Percentiles rank a stretch among this genome's conserved stretches.
phyloP scores from a whole-genome alignment of 1,140 invertebrate species.

The Odontomachus brunneus region DNA sequence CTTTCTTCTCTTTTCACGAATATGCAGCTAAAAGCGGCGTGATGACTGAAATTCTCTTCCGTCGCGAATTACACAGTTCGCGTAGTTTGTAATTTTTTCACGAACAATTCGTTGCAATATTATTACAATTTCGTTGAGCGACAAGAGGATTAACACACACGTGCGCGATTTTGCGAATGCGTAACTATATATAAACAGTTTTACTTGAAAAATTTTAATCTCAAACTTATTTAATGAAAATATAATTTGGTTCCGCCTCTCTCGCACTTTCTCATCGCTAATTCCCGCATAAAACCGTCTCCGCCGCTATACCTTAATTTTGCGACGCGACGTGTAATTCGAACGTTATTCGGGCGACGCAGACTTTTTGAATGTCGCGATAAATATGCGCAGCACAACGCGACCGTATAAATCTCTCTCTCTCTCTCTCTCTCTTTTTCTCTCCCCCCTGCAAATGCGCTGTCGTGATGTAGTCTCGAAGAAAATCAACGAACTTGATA shows the following conservation, averaged over 20 bases:
- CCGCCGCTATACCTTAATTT: conserved; percentile 7
- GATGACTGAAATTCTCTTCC: neutral
- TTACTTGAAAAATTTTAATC: conserved; percentile 6
- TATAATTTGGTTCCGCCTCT: neutral
- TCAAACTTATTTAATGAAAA: conserved; percentile 30
- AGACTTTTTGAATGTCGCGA: conserved; percentile 17
- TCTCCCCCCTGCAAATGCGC: too few species aligned
- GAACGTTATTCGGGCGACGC: neutral
- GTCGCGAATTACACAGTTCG: neutral
- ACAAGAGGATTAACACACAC: neutral
- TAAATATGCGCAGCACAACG: conserved; percentile 3
- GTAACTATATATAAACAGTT: neutral
- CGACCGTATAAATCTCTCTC: neutral
- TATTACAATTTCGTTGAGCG: conserved; percentile 12
- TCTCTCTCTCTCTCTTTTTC: too few species aligned
- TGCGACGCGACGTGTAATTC: neutral
- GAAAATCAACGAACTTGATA: conserved; percentile 35
- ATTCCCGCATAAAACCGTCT: conserved; percentile 8
- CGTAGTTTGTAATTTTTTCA: neutral
- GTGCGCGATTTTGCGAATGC: neutral
- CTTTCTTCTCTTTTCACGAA: neutral
- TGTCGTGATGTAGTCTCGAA: neutral
- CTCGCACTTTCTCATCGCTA: neutral
- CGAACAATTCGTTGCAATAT: neutral
- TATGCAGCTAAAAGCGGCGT: conserved; percentile 3